A percentile compares a stretch with the other conserved stretches of the same genome.
Conservation (phyloP, 2,113 vertebrate genomes). For the Hassar affinis region DNA sequence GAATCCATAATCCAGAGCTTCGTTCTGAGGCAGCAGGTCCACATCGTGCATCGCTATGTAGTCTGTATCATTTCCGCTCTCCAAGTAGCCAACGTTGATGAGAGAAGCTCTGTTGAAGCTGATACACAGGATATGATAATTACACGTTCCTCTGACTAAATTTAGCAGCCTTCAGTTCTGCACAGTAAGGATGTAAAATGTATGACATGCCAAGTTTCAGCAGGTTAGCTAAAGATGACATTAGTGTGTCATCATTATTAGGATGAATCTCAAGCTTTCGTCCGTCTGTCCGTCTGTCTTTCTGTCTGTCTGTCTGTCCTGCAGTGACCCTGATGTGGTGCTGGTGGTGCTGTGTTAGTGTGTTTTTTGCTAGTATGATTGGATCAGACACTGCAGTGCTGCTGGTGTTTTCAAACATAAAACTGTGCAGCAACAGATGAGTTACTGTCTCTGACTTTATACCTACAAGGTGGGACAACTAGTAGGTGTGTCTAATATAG, state of each 20-base stretch:
- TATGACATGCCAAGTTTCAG: not conserved
- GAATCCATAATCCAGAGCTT: conserved; percentile 89
- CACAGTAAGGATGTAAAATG: not conserved
- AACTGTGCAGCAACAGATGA: too few relatives aligned
- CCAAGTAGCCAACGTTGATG: conserved; percentile 91
- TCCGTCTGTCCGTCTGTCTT: too few relatives aligned
- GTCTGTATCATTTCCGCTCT: conserved; percentile 92
- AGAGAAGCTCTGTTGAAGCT: conserved; percentile 96
- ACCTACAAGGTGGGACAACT: too few relatives aligned
- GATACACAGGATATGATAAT: conserved; percentile 26
- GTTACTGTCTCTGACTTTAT: too few relatives aligned
- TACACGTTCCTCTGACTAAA: not conserved
- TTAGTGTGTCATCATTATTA: not conserved
- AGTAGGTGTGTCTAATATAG: too few relatives aligned
- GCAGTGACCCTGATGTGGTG: too few relatives aligned
- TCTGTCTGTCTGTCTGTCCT: too few relatives aligned
- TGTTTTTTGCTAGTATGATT: too few relatives aligned
- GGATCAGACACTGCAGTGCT: too few relatives aligned
- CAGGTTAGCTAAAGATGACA: not conserved
- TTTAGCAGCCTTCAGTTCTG: not conserved
- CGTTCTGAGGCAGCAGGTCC: conserved; percentile 91
- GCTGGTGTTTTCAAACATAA: too few relatives aligned
- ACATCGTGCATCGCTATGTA: conserved; percentile 98
- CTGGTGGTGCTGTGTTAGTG: too few relatives aligned
- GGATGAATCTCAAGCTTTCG: too few relatives aligned